A percentile compares a stretch with the other conserved stretches of the same genome.
Conservation (phyloP, 2,888 invertebrate genomes). For the Teleiodes luculella region DNA sequence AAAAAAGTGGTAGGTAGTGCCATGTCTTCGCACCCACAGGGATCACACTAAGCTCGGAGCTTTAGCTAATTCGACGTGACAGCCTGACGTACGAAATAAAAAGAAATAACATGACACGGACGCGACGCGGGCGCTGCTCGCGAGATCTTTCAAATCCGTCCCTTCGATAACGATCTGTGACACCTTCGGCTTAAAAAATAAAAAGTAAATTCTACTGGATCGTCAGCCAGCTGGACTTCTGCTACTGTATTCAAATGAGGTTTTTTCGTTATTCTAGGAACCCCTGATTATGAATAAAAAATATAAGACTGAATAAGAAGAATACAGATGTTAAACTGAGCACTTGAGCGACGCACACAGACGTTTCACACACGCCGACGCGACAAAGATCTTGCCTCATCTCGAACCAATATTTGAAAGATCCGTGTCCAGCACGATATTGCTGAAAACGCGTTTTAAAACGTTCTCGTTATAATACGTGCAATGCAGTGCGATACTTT, state of each 20-base stretch:
- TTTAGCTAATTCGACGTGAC: constrained; percentile 74
- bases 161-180: constrained; percentile 74
- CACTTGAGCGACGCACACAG: no score
- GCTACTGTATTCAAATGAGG: constrained; percentile 74
- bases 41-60: constrained; percentile 61
- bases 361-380: no score
- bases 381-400: no score
- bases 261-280: constrained; percentile 57
- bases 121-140: constrained; percentile 64
- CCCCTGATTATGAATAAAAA: no score
- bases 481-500: no score
- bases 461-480: no score
- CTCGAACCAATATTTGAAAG: no score
- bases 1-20: constrained; percentile 27
- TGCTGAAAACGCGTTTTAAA: no score
- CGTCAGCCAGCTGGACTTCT: constrained; percentile 32
- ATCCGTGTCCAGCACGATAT: no score
- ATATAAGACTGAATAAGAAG: no score
- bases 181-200: constrained; percentile 51
- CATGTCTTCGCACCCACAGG: constrained; percentile 46
- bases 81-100: constrained; percentile 57
- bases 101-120: constrained; percentile 58
- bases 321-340: no score
- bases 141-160: constrained; percentile 71
- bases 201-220: constrained; percentile 34